Base-by-base conservation (phyloP, 2,888 invertebrate genomes). In the Eupelmus urozonus region DNA sequence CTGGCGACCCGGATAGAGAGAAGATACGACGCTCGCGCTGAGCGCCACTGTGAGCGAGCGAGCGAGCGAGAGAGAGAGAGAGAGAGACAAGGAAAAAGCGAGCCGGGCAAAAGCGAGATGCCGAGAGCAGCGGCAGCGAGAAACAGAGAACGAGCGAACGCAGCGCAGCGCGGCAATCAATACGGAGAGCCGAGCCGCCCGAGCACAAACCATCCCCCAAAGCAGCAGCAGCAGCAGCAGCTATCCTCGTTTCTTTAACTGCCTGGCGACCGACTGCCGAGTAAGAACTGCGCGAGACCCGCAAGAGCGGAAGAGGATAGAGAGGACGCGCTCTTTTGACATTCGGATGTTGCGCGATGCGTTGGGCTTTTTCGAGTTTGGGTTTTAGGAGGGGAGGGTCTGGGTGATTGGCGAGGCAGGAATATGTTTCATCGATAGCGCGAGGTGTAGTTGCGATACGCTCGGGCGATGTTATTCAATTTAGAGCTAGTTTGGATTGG, bases 121-220 rank as follows among this genome's bases (percentile, higher is more conserved):
- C 34, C 82, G 86, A 86, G 82, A 85, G 40, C n/a, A 23, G 40
- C 18, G 51, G 60, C 57, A 27, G 25, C 63, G 59, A 34, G 65
- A 57, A 49, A 55, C 65, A 66, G 45, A 65, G 57, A 57, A 65
- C 59, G 67, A 60, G 27, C 23, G 67, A 76, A 40, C 27, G 53
- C 2, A 51, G 29, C 25, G 60, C 59, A 20, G 67, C 72, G 85
- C 83, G 86, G 88, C 87, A 88, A 88, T 88, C 88, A 88, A 88
- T 88, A 88, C 88, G 86, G 87, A 86, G 72, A 66, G 60, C 29
- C 57, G 59, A 69, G 85, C 87, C 85, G 87, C 85, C 87, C 83
- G 86, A 87, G 87, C 86, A 86, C n/a, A 88, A 88, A 88, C 86
- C 88, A 86, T 88, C 87, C 85, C 78, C 85, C 85, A 81, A 75